Conservation (phyloP, 2,113 vertebrate species). For the Melierax canorus region DNA sequence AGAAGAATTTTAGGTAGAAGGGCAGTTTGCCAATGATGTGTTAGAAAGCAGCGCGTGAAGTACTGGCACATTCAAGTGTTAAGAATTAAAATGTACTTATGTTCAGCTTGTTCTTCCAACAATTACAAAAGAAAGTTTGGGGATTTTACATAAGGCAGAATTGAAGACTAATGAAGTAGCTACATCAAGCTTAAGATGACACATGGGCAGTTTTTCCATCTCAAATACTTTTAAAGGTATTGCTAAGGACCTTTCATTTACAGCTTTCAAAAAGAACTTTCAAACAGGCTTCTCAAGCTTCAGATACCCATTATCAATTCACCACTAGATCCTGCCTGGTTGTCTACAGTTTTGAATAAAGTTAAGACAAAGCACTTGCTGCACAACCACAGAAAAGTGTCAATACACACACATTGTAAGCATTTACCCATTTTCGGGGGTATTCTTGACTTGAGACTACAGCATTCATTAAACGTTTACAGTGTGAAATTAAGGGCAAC, state of each 20-base stretch:
- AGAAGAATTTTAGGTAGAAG: background rate
- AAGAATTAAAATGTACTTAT: background rate
- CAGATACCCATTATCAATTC: background rate
- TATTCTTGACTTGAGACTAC: background rate
- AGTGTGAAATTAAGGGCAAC: conserved; percentile 27
- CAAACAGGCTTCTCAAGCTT: background rate
- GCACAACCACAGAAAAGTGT: background rate
- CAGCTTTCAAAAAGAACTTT: background rate
- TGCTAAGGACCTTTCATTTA: background rate
- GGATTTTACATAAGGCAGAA: background rate
- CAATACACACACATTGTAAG: background rate
- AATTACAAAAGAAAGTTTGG: background rate
- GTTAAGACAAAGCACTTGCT: background rate
- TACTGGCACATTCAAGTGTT: background rate
- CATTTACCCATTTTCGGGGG: background rate
- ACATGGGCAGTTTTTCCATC: background rate
- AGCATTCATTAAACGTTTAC: background rate
- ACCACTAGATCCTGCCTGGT: background rate
- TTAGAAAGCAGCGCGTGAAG: background rate
- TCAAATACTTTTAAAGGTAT: background rate
- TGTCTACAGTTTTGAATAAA: background rate
- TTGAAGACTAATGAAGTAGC: background rate
- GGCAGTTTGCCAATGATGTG: background rate
- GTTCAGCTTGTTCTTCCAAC: background rate
- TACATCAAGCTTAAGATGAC: background rate